Percentiles rank a stretch among this genome's conserved stretches.
Conservation (phyloP, 2,797 vertebrate genomes). For the Squalus acanthias region DNA sequence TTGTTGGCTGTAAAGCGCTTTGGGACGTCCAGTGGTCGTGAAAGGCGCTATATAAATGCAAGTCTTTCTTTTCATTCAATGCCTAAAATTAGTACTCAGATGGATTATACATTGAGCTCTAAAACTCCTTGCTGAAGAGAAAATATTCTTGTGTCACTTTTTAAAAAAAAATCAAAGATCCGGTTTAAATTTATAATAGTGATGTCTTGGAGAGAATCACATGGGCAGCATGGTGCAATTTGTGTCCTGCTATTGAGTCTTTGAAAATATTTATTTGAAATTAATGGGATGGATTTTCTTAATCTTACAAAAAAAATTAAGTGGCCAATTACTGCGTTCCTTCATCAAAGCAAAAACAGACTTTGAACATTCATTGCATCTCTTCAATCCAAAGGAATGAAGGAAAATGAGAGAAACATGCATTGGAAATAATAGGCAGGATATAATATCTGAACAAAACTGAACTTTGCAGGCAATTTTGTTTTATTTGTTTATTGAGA, state of each 20-base stretch:
- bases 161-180: not conserved
- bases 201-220: not conserved
- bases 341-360: not conserved
- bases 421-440: not conserved
- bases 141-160: not conserved
- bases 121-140: not conserved
- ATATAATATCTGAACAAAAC: not conserved
- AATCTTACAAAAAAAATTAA: not conserved
- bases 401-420: not conserved
- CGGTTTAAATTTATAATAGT: not conserved
- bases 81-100: not conserved
- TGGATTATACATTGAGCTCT: not conserved
- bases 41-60: too few relatives aligned
- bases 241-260: not conserved
- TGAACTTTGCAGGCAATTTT: not conserved
- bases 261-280: constrained; percentile 10
- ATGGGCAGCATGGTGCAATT: not conserved
- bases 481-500: not conserved
- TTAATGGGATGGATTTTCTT: constrained; percentile 6
- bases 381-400: not conserved
- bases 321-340: not conserved
- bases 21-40: too few relatives aligned
- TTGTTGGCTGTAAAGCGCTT: too few relatives aligned
- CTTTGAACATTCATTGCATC: constrained; percentile 18
- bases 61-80: too few relatives aligned